A percentile compares a stretch with the other conserved stretches of the same genome.
phyloP scores from a whole-genome alignment of 2,113 vertebrate genomes.

The Columba livia region DNA sequence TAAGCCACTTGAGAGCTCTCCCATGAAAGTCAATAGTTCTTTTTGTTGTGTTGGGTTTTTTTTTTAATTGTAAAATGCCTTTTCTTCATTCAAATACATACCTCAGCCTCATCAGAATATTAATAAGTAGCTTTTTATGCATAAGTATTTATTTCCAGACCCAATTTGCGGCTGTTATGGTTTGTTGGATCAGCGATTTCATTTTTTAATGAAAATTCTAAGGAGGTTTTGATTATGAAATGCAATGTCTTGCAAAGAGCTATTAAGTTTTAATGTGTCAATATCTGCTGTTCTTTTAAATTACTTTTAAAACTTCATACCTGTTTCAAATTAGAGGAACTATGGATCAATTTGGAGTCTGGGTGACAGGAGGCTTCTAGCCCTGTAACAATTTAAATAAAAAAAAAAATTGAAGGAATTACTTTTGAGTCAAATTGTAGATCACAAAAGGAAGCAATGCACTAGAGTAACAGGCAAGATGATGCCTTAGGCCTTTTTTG shows the following conservation, averaged over 20 bases:
- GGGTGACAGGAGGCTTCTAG: background rate
- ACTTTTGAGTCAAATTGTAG: background rate
- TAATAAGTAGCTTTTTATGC: constrained; percentile 54
- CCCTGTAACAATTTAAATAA: background rate
- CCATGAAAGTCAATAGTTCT: constrained; percentile 1
- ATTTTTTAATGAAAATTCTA: constrained; percentile 67
- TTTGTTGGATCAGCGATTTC: constrained; percentile 58
- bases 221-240: constrained; percentile 58
- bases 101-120: constrained; percentile 53
- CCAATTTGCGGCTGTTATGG: constrained; percentile 49
- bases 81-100: constrained; percentile 38
- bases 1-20: background rate
- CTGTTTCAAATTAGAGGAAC: background rate
- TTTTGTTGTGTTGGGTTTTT: background rate
- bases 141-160: constrained; percentile 65
- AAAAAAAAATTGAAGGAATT: background rate
- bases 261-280: constrained; percentile 60
- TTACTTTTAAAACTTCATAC: background rate
- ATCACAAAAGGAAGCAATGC: background rate
- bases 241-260: constrained; percentile 14
- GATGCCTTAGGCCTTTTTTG: background rate
- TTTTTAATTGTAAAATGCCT: background rate
- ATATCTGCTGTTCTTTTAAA: constrained; percentile 2
- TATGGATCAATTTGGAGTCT: background rate
- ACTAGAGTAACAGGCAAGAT: background rate